Conservation (phyloP, 2,888 invertebrate genomes). For the Athalia rosae region DNA sequence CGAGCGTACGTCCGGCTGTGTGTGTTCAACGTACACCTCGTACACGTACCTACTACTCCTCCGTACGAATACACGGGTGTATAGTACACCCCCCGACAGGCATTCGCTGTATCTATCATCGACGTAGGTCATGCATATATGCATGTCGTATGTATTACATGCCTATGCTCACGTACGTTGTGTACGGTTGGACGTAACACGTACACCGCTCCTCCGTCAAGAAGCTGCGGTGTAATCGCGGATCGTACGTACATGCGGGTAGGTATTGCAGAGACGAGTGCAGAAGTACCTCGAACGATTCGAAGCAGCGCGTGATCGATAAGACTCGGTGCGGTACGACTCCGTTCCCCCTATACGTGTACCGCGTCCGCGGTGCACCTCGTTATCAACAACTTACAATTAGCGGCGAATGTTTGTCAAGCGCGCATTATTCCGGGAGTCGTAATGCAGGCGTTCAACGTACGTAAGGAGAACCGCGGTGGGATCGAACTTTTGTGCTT, state of each 20-base stretch:
- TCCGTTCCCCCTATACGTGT: too few species aligned
- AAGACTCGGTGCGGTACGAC: constrained; percentile 13
- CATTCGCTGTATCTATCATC: too few species aligned
- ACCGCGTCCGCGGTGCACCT: not conserved
- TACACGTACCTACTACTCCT: constrained; percentile 13
- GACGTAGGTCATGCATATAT: not conserved
- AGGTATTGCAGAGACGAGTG: too few species aligned
- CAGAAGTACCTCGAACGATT: too few species aligned
- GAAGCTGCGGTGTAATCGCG: too few species aligned
- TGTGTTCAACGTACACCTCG: not conserved
- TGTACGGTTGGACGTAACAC: too few species aligned
- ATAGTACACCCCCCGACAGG: too few species aligned
- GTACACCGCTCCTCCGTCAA: too few species aligned
- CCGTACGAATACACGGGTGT: not conserved
- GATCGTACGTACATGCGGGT: too few species aligned
- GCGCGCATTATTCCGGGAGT: constrained; percentile 7
- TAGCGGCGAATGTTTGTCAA: constrained; percentile 29
- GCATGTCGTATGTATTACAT: too few species aligned
- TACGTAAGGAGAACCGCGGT: too few species aligned
- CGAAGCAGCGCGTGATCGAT: constrained; percentile 18
- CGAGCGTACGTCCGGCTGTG: constrained; percentile 19
- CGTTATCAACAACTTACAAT: constrained; percentile 32
- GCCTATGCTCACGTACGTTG: too few species aligned
- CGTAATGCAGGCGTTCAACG: not conserved
- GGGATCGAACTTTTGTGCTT: constrained; percentile 26